A percentile compares a stretch with the other conserved stretches of the same genome.
Conservation (phyloP, 2,888 invertebrate genomes). For the Drosophila putrida region DNA sequence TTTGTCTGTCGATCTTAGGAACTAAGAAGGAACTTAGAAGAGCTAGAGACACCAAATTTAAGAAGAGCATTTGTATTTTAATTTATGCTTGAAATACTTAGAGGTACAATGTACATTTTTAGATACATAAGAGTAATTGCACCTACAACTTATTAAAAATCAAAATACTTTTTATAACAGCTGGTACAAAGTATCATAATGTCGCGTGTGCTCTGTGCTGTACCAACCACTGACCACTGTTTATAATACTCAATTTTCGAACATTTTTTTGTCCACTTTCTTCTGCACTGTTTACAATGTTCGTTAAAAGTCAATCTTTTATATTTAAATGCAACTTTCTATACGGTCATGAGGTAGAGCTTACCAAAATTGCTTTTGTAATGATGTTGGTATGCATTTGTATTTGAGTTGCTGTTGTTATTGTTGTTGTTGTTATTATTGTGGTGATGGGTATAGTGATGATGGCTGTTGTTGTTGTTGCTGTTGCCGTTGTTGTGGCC, state of each 20-base stretch:
- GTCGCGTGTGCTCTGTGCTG: background rate
- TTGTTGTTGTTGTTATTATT: conserved; percentile 30
- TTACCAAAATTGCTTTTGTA: conserved; percentile 85
- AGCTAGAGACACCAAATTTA: no score
- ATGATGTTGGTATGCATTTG: conserved; percentile 75
- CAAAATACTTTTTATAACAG: background rate
- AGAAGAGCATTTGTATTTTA: no score
- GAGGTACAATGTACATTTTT: background rate
- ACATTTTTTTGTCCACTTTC: conserved; percentile 12
- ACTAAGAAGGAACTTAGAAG: no score
- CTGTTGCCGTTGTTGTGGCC: conserved; percentile 28
- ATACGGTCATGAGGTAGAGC: conserved; percentile 28
- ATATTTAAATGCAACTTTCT: conserved; percentile 34
- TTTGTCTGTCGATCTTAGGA: no score
- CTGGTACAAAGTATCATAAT: background rate
- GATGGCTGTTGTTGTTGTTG: conserved; percentile 35
- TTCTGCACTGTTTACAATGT: conserved; percentile 6
- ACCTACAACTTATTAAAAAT: background rate
- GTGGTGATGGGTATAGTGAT: conserved; percentile 29
- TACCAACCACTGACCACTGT: background rate
- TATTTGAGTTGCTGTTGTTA: conserved; percentile 51
- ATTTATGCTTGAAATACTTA: background rate
- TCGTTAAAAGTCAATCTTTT: background rate
- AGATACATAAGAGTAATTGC: no score
- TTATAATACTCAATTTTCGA: background rate